phyloP scores from a whole-genome alignment of 2,797 vertebrate species.

The Argya squamiceps region DNA sequence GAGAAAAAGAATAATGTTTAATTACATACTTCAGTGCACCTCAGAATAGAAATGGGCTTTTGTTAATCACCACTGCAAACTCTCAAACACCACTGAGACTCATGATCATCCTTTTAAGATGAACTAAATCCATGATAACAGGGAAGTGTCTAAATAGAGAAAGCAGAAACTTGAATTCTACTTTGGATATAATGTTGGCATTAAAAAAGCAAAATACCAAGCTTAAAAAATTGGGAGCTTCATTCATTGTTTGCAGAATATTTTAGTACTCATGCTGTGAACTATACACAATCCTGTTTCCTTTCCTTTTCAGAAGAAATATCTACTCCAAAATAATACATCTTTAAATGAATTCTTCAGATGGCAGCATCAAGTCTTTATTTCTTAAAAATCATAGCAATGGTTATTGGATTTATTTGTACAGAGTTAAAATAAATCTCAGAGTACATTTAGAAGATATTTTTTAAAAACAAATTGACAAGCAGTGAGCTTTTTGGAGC shows the following conservation, averaged over 20 bases:
- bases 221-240: background rate
- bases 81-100: conserved; percentile 44
- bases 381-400: background rate
- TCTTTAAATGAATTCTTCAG: background rate
- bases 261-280: background rate
- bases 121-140: conserved; percentile 15
- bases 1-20: conserved; percentile 44
- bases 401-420: background rate
- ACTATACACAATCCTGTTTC: background rate
- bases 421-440: background rate
- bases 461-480: background rate
- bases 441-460: background rate
- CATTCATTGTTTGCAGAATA: background rate
- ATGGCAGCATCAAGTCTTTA: background rate
- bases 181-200: background rate
- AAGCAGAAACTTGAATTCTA: background rate
- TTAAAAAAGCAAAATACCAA: background rate
- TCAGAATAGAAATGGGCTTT: conserved; percentile 53
- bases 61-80: conserved; percentile 56
- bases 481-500: background rate
- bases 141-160: background rate
- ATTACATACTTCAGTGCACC: conserved; percentile 70
- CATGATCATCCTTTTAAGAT: conserved; percentile 48
- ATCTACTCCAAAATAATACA: background rate
- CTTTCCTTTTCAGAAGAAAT: background rate